phyloP scores from a whole-genome alignment of 2,888 invertebrate genomes.

The Cryptocephalus primarius region DNA sequence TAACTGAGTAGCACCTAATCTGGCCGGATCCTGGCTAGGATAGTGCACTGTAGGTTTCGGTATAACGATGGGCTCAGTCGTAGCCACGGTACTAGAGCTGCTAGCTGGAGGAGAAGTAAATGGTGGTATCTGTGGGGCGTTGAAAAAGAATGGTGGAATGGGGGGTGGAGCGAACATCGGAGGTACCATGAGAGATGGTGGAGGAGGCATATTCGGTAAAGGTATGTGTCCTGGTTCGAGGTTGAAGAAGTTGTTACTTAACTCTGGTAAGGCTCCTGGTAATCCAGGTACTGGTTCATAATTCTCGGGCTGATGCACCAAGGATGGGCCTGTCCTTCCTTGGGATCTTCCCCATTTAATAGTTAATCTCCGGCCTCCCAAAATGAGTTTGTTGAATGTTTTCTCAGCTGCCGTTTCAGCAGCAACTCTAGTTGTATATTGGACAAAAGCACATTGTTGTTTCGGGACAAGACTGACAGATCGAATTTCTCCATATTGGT shows the following conservation, averaged over 20 bases:
- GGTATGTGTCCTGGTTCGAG: conserved; percentile 42
- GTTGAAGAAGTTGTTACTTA: conserved; percentile 60
- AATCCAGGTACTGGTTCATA: conserved; percentile 70
- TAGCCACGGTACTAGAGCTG: conserved; percentile 19
- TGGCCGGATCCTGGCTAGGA: conserved; percentile 93
- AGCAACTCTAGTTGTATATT: conserved; percentile 81
- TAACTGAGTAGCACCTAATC: conserved; percentile 62
- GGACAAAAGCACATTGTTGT: conserved; percentile 95
- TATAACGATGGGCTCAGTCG: conserved; percentile 19
- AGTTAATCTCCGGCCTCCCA: conserved; percentile 78
- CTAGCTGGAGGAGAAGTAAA: conserved; percentile 39
- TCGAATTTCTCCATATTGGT: conserved; percentile 97
- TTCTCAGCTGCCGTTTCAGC: conserved; percentile 92
- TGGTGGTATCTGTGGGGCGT: conserved; percentile 29
- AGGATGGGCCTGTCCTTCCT: conserved; percentile 47
- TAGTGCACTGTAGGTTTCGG: conserved; percentile 62
- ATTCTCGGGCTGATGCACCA: conserved; percentile 34
- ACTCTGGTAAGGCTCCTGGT: conserved; percentile 57
- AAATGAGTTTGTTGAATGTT: conserved; percentile 85
- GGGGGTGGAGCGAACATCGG: conserved; percentile 50
- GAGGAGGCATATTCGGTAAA: conserved; percentile 36
- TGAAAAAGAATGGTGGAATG: conserved; percentile 44
- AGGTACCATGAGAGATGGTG: conserved; percentile 42
- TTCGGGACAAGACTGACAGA: conserved; percentile 83
- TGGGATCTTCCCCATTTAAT: conserved; percentile 99